Evolutionary conservation across 2,888 invertebrate species (phyloP), one percentile per base, ranked within the genome.

Genomic region (Bruchidius siliquastri): DNA sequence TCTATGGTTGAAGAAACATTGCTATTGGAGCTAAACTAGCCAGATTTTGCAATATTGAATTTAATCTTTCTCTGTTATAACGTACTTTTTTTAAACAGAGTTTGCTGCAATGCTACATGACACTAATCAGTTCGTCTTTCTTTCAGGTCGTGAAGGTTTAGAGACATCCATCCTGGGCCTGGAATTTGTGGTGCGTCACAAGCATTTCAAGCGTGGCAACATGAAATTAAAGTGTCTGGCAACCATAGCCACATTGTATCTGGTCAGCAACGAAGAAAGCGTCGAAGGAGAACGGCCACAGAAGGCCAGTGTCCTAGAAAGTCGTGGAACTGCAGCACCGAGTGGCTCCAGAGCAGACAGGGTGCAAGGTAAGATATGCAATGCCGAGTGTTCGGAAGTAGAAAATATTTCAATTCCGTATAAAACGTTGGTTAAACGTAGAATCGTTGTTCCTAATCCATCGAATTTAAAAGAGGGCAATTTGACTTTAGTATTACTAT

Each of bases 151-250:
- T 26, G 91, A 91, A 82, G 91, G 92, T n/a, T 88, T 96, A 76
- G 93, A 95, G 86, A 93, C 93, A 76, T 92, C 94, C 22, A 91
- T 92, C 74, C 87, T 94, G 70, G 93, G 92, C 30, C 90, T 96
- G 77, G 93, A 95, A 87, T 96, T 96, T 86, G 91, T 91, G 85
- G 94, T 94, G 80, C 91, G 92, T 82, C 90, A 90, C 80, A 92
- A 93, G 86, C 94, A 96, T 88, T 95, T 96, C 89, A 91, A 91
- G 85, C 90, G 91, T 82, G 94, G 95, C 84, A 94, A 95, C 87
- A 90, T 96, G 88, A 96, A 95, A 87, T 89, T 96, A 82, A 96
- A 95, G 90, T 96, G 96, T 88, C 90, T 95, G 85, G 95, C 96
- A 75, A 95, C 93, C 81, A 95, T 96, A 86, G 94, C 93, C 74